Percentiles rank a stretch among this genome's conserved stretches.
Evolutionary conservation across 2,113 vertebrate genomes (phyloP).

Genomic region (Zapornia atra): DNA sequence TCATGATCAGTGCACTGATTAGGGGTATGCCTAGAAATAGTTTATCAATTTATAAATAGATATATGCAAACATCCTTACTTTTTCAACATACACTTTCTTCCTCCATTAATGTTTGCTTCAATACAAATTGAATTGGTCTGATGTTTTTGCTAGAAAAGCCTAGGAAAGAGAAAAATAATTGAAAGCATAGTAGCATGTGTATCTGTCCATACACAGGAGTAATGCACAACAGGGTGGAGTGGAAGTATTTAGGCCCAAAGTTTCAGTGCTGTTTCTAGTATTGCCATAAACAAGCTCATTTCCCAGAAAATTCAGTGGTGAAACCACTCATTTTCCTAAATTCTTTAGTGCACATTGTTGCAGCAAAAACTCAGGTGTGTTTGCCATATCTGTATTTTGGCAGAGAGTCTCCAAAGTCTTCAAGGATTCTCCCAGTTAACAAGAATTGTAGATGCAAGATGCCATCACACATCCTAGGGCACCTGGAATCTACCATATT

Average conservation of each 20-base stretch:
- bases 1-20: background rate
- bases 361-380: background rate
- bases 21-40: background rate
- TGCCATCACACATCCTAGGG: background rate
- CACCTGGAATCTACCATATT: background rate
- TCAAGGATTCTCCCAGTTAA: background rate
- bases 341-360: accelerated
- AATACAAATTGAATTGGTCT: background rate
- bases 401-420: background rate
- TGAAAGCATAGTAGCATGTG: accelerated
- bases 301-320: background rate
- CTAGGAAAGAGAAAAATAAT: background rate
- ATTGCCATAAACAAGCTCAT: background rate
- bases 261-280: background rate
- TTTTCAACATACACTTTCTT: background rate
- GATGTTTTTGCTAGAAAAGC: background rate
- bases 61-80: background rate
- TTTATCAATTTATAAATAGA: background rate
- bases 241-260: background rate
- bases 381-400: background rate
- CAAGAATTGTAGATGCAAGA: too few species aligned
- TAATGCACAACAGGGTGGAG: background rate
- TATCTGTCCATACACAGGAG: background rate
- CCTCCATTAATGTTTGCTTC: background rate
- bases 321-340: background rate